Evolutionary conservation across 2,888 invertebrate species (phyloP).

Genomic region (Argyra leucocephala): DNA sequence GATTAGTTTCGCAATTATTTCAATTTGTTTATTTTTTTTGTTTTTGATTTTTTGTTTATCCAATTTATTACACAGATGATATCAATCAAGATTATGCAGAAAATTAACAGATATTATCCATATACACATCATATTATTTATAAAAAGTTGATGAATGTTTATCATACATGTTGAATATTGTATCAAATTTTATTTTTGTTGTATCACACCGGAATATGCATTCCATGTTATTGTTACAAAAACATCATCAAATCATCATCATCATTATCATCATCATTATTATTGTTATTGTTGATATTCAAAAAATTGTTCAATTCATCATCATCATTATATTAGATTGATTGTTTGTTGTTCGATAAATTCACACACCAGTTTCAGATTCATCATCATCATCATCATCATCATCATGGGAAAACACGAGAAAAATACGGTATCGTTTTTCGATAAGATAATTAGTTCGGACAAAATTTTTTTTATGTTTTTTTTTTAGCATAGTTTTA

Average conservation of each 20-base stretch:
- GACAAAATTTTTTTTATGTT: conserved; percentile 40
- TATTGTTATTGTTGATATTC: conserved; percentile 22
- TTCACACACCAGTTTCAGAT: conserved; percentile 22
- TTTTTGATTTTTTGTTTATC: no score
- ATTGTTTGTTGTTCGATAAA: conserved; percentile 13
- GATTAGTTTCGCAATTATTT: no score
- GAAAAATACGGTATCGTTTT: conserved; percentile 47
- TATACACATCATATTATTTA: no score
- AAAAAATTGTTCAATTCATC: conserved; percentile 35
- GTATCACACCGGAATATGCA: conserved; percentile 10
- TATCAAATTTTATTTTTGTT: neutral
- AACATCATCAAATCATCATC: conserved; percentile 21
- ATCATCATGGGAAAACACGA: conserved; percentile 45
- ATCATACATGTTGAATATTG: neutral
- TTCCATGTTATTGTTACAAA: conserved; percentile 16
- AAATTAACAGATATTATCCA: no score
- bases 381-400: conserved; percentile 35
- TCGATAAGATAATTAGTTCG: conserved; percentile 46
- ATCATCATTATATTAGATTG: conserved; percentile 43
- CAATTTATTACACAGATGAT: no score
- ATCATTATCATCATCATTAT: conserved; percentile 22
- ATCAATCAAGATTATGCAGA: no score
- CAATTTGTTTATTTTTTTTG: no score
- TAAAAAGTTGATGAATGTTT: no score
- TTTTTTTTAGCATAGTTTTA: conserved; percentile 28